Base-by-base conservation (phyloP, 2,888 invertebrate genomes). In the Erpobdella octoculata region DNA sequence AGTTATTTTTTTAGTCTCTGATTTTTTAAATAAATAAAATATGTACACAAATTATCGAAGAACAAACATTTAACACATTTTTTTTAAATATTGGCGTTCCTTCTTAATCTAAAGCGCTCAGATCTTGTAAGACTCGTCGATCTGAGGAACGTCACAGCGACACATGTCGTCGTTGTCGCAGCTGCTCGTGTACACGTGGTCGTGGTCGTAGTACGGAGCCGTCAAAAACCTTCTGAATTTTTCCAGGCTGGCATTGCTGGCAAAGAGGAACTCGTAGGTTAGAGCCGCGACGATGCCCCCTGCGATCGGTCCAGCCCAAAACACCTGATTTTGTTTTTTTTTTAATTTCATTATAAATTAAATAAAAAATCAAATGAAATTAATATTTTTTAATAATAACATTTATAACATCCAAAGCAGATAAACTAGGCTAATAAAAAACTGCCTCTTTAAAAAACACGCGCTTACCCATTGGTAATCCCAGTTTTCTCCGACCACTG, bases 401-500 rank as follows among this genome's bases (percentile, higher is more conserved):
- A 15, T 41, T 15, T 15, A 15, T 41, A n/a, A 33, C n/a, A 33
- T 33, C n/a, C 3, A 33, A 1, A 35, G 12, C n/a, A 5, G 33
- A 33, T 62, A 62, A 62, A 62, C 62, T 6, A 28, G n/a, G n/a
- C 25, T 1, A 21, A n/a, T 1, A 59, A 31, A 6, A 15, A 31
- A 59, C 25, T 25, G 28, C n/a, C 8, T 21, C 18, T 21, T 8
- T 21, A 58, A 15, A 8, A 25, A 58, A 35, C 1, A 35, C 33
- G 8, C 31, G 75, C 86, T 86, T 85, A 92, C 89, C 92, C 93
- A 93, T 79, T 93, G 93, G 77, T 90, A 83, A 3, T 84, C 83
- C 89, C 91, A 93, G 37, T 84, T 83, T 73, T 88, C 87, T 75
- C 88, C 87, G 72, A 92, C 88, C 33, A 92, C 88, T 2, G 93